phyloP scores from a whole-genome alignment of 2,797 vertebrate genomes.

The Chiroxiphia lanceolata region DNA sequence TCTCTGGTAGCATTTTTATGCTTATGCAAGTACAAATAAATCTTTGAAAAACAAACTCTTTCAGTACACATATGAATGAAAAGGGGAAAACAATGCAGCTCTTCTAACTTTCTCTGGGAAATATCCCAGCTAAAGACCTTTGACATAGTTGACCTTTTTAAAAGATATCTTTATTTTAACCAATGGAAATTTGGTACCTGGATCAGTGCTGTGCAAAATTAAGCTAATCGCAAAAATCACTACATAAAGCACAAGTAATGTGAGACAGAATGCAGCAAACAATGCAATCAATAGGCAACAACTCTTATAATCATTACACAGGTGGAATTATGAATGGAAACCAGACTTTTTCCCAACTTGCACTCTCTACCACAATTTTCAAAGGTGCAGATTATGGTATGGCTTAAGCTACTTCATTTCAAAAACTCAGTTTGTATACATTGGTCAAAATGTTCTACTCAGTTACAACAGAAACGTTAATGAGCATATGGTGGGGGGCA shows the following conservation, averaged over 20 bases:
- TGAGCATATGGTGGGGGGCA: accelerated
- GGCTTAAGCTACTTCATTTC: not conserved
- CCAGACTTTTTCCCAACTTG: not conserved
- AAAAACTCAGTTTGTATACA: not conserved
- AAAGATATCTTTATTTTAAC: not conserved
- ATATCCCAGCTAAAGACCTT: not conserved
- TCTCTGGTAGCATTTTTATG: slow-evolving; percentile 23
- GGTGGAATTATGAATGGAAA: not conserved
- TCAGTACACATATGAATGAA: not conserved
- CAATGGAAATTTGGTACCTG: not conserved
- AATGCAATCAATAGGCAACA: not conserved
- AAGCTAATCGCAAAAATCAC: not conserved
- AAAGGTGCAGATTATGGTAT: not conserved
- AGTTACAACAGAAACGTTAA: not conserved
- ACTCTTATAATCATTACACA: not conserved
- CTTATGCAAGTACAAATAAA: not conserved
- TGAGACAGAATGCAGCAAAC: not conserved
- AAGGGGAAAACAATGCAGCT: not conserved
- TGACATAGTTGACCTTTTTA: not conserved
- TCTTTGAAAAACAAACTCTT: not conserved
- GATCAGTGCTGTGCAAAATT: not conserved
- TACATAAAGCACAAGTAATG: not conserved
- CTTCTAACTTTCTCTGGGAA: not conserved
- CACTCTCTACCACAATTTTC: not conserved
- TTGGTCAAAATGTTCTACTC: not conserved